Conservation (phyloP, 2,797 vertebrate genomes). For the Buphagus erythrorhynchus region DNA sequence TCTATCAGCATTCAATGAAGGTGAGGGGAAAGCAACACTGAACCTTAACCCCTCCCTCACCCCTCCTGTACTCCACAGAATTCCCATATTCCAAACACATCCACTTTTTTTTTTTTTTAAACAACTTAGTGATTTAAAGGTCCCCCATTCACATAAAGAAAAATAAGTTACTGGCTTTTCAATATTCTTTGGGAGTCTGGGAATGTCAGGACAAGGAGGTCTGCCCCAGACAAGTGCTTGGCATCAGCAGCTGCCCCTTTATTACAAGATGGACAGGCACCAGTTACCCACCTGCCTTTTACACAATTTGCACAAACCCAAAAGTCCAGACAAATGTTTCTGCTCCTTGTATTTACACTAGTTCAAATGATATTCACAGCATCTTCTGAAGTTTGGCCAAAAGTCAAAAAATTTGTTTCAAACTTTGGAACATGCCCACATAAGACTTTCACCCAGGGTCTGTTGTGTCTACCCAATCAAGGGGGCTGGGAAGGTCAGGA, state of each 20-base stretch:
- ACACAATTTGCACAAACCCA: slow-evolving; percentile 83
- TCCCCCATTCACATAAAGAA: slow-evolving; percentile 67
- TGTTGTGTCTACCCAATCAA: slow-evolving; percentile 57
- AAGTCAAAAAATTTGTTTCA: slow-evolving; percentile 75
- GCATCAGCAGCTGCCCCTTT: slow-evolving; percentile 72
- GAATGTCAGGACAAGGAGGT: slow-evolving; percentile 65
- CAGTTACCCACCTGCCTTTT: slow-evolving; percentile 74
- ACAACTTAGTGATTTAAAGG: slow-evolving; percentile 60
- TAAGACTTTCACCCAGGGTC: slow-evolving; percentile 54
- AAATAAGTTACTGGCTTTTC: slow-evolving; percentile 77
- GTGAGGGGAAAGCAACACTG: slow-evolving; percentile 14
- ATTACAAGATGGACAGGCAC: slow-evolving; percentile 71
- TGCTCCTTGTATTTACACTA: slow-evolving; percentile 94
- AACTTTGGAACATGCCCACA: slow-evolving; percentile 80
- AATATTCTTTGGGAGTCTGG: slow-evolving; percentile 73
- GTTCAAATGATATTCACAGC: slow-evolving; percentile 95
- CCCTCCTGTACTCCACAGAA: neutral
- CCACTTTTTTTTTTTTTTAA: neutral
- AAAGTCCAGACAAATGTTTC: slow-evolving; percentile 83
- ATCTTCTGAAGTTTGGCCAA: slow-evolving; percentile 87
- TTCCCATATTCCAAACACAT: slow-evolving; percentile 42
- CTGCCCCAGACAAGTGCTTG: slow-evolving; percentile 67
- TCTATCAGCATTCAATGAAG: neutral
- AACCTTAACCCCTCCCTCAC: neutral
- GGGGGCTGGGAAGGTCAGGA: slow-evolving; percentile 75